Conservation (phyloP, 2,888 invertebrate genomes). For the Alloscopus bannaensis region DNA sequence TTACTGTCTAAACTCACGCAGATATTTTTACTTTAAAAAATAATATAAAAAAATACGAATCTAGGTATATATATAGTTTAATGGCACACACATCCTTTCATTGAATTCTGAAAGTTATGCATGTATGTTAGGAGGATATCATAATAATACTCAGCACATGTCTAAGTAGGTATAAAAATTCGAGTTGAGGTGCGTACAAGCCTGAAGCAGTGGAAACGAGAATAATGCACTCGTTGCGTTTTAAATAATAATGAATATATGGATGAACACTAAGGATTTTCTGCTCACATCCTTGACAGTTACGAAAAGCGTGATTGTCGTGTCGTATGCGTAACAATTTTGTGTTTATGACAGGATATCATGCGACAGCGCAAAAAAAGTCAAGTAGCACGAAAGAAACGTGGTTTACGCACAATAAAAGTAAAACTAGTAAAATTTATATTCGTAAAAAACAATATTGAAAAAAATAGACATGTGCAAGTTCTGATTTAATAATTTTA, state of each 20-base stretch:
- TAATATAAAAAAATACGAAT: no score
- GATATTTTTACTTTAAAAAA: constrained; percentile 39
- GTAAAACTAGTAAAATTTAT: background rate
- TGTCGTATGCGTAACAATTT: constrained; percentile 26
- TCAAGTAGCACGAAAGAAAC: constrained; percentile 5
- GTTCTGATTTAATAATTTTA: background rate
- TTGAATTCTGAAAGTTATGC: constrained; percentile 28
- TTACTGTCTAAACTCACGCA: constrained; percentile 38
- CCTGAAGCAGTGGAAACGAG: background rate
- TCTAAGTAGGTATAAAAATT: background rate
- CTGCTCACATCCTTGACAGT: constrained; percentile 36
- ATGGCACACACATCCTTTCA: constrained; percentile 59
- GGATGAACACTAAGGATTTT: constrained; percentile 3
- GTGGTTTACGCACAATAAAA: background rate
- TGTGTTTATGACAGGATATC: constrained; percentile 30
- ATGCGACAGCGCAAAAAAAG: background rate
- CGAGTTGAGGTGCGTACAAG: background rate
- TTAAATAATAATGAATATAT: background rate
- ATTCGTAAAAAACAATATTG: background rate
- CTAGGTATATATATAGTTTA: constrained; percentile 59
- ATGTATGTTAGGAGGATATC: background rate
- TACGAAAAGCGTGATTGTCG: constrained; percentile 44
- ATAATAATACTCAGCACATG: constrained; percentile 7
- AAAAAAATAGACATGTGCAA: background rate
- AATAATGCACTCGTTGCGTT: background rate